Conservation (phyloP, 2,797 vertebrate species). For the Selene dorsalis region DNA sequence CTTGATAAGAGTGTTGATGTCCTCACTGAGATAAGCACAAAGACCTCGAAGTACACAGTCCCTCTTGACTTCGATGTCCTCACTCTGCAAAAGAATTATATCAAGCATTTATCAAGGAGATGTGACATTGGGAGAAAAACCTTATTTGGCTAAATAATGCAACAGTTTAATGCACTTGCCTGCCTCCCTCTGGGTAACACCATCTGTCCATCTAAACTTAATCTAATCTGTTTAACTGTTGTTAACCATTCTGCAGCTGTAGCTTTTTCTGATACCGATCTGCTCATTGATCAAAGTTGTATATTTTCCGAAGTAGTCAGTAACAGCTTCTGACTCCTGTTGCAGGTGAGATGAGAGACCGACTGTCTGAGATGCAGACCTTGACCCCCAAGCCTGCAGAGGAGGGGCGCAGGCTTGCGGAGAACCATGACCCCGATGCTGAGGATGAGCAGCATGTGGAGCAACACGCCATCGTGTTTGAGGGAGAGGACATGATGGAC, state of each 20-base stretch:
- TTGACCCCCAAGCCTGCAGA: slow-evolving; percentile 56
- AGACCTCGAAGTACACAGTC: not conserved
- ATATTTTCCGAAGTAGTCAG: not conserved
- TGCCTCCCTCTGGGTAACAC: too few species aligned
- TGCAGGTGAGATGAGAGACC: slow-evolving; percentile 92
- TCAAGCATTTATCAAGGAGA: too few species aligned
- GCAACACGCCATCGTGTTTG: slow-evolving; percentile 84
- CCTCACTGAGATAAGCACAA: not conserved
- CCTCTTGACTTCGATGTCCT: not conserved
- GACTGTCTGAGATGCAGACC: slow-evolving; percentile 87
- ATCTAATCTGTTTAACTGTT: too few species aligned
- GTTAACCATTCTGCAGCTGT: not conserved
- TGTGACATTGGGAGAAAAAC: not conserved
- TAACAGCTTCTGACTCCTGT: slow-evolving; percentile 27
- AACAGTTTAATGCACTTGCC: slow-evolving; percentile 2
- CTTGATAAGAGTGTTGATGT: slow-evolving; percentile 3
- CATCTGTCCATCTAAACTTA: too few species aligned
- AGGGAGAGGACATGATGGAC: slow-evolving; percentile 89
- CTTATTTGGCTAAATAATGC: not conserved
- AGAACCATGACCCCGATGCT: not conserved
- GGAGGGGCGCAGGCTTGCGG: slow-evolving; percentile 13
- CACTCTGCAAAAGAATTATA: too few species aligned
- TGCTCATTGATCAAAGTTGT: not conserved
- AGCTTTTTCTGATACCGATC: not conserved
- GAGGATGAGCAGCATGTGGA: slow-evolving; percentile 65